These are phyloP conservation scores for Umimayanthus kanabou DNA, from an alignment of 92 coral and sea anemone species.

Conservation along the genomic window DNA sequence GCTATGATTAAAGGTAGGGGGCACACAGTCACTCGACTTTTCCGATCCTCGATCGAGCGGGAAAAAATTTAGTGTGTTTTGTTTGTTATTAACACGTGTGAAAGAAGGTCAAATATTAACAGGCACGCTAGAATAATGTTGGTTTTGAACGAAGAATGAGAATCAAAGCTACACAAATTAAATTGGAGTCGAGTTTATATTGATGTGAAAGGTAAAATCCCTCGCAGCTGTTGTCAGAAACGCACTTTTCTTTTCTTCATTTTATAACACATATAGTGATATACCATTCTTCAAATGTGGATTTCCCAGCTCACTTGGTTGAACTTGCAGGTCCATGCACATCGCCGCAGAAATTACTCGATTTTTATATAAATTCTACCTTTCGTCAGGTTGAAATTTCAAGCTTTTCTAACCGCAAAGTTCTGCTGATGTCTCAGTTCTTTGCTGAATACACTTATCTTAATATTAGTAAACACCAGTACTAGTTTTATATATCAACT, in stretches of 20 bases:
- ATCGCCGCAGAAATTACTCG: background rate
- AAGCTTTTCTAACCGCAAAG: background rate
- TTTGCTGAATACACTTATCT: background rate
- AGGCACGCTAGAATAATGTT: background rate
- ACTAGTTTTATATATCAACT: too few relatives aligned
- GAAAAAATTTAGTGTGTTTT: background rate
- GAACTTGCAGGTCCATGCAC: background rate
- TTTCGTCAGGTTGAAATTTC: background rate
- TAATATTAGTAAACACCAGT: background rate
- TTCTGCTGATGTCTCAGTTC: background rate
- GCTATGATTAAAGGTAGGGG: slow-evolving; percentile 32
- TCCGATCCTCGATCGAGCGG: background rate
- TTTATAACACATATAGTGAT: too few relatives aligned
- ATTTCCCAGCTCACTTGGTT: background rate
- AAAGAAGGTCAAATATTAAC: slow-evolving; percentile 25
- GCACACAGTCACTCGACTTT: background rate
- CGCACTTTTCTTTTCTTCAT: too few relatives aligned
- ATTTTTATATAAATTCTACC: background rate
- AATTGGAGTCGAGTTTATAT: too few relatives aligned
- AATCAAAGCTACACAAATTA: background rate
- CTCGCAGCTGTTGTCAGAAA: too few relatives aligned
- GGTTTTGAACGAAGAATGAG: background rate
- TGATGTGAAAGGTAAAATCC: background rate
- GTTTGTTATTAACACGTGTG: background rate
- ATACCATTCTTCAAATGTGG: too few relatives aligned